Evolutionary conservation across 2,888 invertebrate species (phyloP).

Genomic region (Heliconius ismenius): DNA sequence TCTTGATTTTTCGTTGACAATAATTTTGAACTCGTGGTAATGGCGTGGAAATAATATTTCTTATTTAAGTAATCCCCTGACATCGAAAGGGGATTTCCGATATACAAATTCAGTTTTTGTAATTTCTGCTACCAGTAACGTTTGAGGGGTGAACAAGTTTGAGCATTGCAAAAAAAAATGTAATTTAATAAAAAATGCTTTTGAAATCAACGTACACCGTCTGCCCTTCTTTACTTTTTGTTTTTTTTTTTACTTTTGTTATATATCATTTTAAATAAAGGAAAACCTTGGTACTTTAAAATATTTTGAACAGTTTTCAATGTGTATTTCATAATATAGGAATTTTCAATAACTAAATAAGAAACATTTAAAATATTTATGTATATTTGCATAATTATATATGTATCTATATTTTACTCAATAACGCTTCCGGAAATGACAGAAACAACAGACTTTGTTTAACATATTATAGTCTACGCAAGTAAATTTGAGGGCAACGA

Average conservation of each 20-base stretch:
- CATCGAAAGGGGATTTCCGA: constrained; percentile 48
- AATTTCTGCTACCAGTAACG: constrained; percentile 43
- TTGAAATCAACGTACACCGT: not conserved
- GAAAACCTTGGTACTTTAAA: too few relatives aligned
- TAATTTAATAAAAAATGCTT: constrained; percentile 17
- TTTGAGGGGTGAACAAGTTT: constrained; percentile 41
- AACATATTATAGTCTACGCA: too few relatives aligned
- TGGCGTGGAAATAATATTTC: constrained; percentile 46
- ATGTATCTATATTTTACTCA: too few relatives aligned
- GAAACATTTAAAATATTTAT: too few relatives aligned
- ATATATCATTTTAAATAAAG: not conserved
- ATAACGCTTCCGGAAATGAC: too few relatives aligned
- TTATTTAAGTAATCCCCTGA: constrained; percentile 47
- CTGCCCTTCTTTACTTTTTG: not conserved
- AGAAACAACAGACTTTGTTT: too few relatives aligned
- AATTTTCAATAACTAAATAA: too few relatives aligned
- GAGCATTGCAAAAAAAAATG: constrained; percentile 20
- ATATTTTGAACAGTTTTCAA: too few relatives aligned
- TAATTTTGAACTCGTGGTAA: constrained; percentile 34
- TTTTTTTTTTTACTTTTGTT: not conserved
- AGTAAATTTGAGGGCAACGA: too few relatives aligned
- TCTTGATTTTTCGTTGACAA: not conserved
- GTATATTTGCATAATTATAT: too few relatives aligned
- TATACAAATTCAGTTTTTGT: constrained; percentile 47
- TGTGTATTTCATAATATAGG: too few relatives aligned